Base-by-base conservation (phyloP, 2,113 vertebrate genomes). In the Macrotus californicus region DNA sequence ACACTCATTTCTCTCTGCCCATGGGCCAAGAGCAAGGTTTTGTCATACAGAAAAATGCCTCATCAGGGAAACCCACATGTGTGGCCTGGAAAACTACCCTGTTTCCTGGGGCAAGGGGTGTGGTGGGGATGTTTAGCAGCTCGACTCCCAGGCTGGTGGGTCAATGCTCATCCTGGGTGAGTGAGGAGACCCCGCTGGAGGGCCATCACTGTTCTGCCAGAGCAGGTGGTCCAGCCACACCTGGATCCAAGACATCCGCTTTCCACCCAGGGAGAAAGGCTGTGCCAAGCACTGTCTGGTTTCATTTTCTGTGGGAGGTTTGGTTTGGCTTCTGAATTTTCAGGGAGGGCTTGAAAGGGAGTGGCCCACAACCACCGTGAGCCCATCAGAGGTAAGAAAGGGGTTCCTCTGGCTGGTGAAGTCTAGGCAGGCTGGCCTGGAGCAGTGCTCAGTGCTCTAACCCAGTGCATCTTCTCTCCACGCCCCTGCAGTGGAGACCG, bases 1-100 rank as follows among this genome's bases (percentile, higher is more conserved):
- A 83, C 31, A 11, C 67, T 73, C 43, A 9, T 75, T 87, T 87
- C 85, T 94, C 15, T 94, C 24, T 31, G 83, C 84, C 59, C 2
- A 14, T 24, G 67, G 72, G 72, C 87, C 54, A 52, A 50, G 46
- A 89, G 59, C 50, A 75, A 39, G n/a, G 4, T 72, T 93, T 72
- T 87, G 56, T 69, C 41, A 77, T n/a, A 90, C 18, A 83, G 67
- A 93, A 90, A 92, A 93, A 73, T 13, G 67, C 91, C 54, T 91
- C 77, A 77, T 87, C 82, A 86, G 95, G 76, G 87, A 95, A 89
- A 76, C 14, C 69, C 93, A 29, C 0, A 2, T 73, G 91, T 91
- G 86, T 96, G 91, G 80, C 89, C 86, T 76, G 73, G 66, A 67
- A 86, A 82, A n/a, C 61, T 41, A 36, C 86, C 85, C 26, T 19